Base-by-base conservation (phyloP, 2,888 invertebrate species). In the Neuroscelio doddi region DNA sequence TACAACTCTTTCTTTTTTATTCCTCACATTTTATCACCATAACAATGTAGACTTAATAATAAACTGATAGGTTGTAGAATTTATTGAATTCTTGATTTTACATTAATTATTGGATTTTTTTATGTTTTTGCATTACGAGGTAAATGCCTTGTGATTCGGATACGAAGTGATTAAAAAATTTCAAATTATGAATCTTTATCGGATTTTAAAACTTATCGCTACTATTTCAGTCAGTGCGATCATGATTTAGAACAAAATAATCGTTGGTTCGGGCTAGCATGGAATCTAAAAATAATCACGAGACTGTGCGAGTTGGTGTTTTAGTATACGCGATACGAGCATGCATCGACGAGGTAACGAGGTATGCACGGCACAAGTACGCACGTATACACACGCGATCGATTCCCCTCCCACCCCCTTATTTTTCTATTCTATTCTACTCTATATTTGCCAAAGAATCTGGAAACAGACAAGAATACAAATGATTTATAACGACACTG, bases 161-260 rank as follows among this genome's bases (percentile, higher is more conserved):
- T n/a, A n/a, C n/a, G n/a, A n/a, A n/a, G n/a, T n/a, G n/a, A n/a
- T n/a, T n/a, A n/a, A n/a, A n/a, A n/a, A n/a, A n/a, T n/a, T n/a
- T n/a, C n/a, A n/a, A n/a, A n/a, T n/a, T n/a, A n/a, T n/a, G n/a
- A 44, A 30, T 57, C 24, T 45, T 16, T 5, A 32, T n/a, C 51
- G 58, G 41, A 41, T 64, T 55, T 34, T 29, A 52, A 61, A 65
- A 61, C 61, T 53, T 47, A 57, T 57, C 55, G 51, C 55, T 50
- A 39, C 29, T 21, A 58, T 65, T 52, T 44, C 30, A 14, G 34
- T 47, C 12, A 32, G 50, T 17, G 52, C 51, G 50, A 76, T 77
- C 75, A 78, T 78, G 78, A 78, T 78, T 78, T 78, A 78, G 72
- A 73, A 72, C 61, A 70, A 76, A 76, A 77, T 78, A 75, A 78